Base-by-base conservation (phyloP, 2,113 vertebrate genomes). In the Coregonus clupeaformis region DNA sequence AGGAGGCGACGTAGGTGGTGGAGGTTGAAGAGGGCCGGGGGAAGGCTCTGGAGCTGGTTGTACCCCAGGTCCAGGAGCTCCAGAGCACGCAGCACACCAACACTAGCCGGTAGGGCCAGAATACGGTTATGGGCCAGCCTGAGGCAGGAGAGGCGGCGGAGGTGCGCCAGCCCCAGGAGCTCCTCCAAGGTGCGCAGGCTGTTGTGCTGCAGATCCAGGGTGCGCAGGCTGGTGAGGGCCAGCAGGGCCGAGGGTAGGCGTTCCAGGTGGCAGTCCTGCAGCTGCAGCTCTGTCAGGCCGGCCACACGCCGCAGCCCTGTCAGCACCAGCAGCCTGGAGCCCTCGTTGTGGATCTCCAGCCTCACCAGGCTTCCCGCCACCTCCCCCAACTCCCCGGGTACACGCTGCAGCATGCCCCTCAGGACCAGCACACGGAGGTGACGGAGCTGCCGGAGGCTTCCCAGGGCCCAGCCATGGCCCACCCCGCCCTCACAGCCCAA, bases 191-290 rank as follows among this genome's bases (percentile, higher is more conserved):
- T 90, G 25, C 87, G 87, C 73, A 95, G 57, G 59, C 86, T 81
- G 55, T 94, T 95, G 25, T 89, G 81, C 30, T 87, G 78, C 72
- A 95, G 79, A 84, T 94, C 90, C 16, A 94, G 89, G 1, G 72
- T 82, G 52, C 82, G 89, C 13, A 94, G 84, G 68, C 75, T 83
- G 25, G 84, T 73, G 24, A 94, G 87, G 2, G 82, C 74, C 52
- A 90, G 77, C 25, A 94, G 67, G 6, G 89, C 87, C 0, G 88
- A 89, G 9, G 94, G 93, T 52, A 95, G 74, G 22, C 92, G 89
- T 79, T 93, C 89, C 13, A 95, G 83, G 82, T 90, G 90, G 77
- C 94, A 95, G 81, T 89, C 90, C 76, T 86, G 88, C 63, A 95
- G 86, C 71, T 83, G 82, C 57, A 95, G 78, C 79, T 93, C 91